Conservation (phyloP, 1,140 invertebrate species). For the Lucilia cuprina region DNA sequence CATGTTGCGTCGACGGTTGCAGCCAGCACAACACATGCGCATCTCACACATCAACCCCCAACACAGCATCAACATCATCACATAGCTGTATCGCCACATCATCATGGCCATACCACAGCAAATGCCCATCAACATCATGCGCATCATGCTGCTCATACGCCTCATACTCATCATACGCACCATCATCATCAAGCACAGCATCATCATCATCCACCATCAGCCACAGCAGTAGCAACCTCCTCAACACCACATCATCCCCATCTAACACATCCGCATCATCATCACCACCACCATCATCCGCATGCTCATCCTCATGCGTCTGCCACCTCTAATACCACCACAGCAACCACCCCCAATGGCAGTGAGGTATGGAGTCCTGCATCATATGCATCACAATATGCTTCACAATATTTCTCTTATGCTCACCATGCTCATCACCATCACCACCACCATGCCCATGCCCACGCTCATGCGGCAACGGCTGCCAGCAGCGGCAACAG, state of each 20-base stretch:
- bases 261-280: slow-evolving; percentile 31
- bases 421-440: slow-evolving; percentile 43
- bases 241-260: slow-evolving; percentile 27
- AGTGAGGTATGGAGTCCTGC: slow-evolving; percentile 64
- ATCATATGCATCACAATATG: slow-evolving; percentile 60
- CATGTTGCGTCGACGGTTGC: neutral
- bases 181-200: slow-evolving; percentile 28
- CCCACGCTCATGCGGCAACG: slow-evolving; percentile 38
- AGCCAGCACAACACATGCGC: neutral
- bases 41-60: neutral
- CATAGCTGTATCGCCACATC: neutral
- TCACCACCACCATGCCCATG: slow-evolving; percentile 23
- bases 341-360: slow-evolving; percentile 39
- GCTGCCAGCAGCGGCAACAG: neutral
- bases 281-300: slow-evolving; percentile 31
- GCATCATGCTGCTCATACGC: neutral
- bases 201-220: neutral
- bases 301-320: slow-evolving; percentile 30
- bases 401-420: slow-evolving; percentile 61
- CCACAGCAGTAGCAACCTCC: neutral
- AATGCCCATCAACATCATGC: slow-evolving; percentile 28
- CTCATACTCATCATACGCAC: slow-evolving; percentile 7
- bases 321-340: neutral
- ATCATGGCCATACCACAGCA: slow-evolving; percentile 30
- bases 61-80: slow-evolving; percentile 16